Conservation (phyloP, 2,888 invertebrate species). For the Tipula confusa region DNA sequence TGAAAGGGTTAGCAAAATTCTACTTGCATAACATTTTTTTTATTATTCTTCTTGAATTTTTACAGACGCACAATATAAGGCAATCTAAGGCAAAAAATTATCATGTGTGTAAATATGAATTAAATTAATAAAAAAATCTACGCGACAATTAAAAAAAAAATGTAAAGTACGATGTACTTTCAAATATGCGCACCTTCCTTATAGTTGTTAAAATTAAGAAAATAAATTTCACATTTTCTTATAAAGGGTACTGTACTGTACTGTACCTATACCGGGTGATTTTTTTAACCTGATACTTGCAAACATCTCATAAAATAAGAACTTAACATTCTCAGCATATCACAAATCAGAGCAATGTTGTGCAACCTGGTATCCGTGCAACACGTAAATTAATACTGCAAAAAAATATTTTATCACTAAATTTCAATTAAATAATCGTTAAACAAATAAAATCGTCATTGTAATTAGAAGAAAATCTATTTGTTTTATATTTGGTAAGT, state of each 20-base stretch:
- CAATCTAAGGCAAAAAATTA: background rate
- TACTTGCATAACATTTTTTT: background rate
- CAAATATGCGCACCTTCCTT: constrained; percentile 5
- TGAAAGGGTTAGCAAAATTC: background rate
- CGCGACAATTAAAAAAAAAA: constrained; percentile 20
- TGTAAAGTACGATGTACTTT: background rate
- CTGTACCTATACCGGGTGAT: too few relatives aligned
- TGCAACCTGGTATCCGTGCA: too few relatives aligned
- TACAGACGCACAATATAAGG: background rate
- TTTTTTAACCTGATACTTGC: too few relatives aligned
- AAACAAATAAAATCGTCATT: too few relatives aligned
- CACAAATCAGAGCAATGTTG: too few relatives aligned
- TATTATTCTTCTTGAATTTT: background rate
- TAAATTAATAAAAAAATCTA: constrained; percentile 13
- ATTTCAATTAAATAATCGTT: too few relatives aligned
- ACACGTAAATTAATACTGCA: too few relatives aligned
- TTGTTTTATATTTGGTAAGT: too few relatives aligned
- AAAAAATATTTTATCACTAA: too few relatives aligned
- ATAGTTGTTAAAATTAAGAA: background rate
- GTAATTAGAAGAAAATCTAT: too few relatives aligned
- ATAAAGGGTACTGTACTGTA: background rate
- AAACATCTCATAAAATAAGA: too few relatives aligned
- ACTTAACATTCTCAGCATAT: too few relatives aligned
- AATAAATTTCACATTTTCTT: background rate
- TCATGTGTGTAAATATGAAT: background rate